These are phyloP conservation scores for Parotocinclus haroldoi DNA, from an alignment of 2,797 vertebrate species.

Conservation along the genomic window DNA sequence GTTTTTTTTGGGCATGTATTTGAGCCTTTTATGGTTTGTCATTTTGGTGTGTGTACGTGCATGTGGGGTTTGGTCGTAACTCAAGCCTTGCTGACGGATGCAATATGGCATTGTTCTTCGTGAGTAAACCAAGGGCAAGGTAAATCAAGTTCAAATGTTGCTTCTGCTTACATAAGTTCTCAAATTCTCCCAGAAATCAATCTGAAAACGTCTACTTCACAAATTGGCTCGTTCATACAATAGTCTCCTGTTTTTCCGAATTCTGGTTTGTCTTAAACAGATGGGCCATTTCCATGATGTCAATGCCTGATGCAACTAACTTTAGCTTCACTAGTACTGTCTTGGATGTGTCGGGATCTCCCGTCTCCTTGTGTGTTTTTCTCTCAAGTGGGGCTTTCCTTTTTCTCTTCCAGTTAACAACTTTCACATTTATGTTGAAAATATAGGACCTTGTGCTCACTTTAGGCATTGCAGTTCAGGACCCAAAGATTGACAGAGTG, in stretches of 20 bases:
- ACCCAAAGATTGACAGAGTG: neutral
- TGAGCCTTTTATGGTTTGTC: conserved; percentile 49
- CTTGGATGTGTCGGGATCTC: conserved; percentile 3
- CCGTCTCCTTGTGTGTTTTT: neutral
- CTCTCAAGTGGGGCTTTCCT: conserved; percentile 3
- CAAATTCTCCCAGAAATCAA: conserved; percentile 31
- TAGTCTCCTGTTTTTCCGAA: conserved; percentile 1
- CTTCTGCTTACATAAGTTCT: conserved; percentile 35
- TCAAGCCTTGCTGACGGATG: conserved; percentile 55
- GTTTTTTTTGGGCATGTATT: conserved; percentile 51
- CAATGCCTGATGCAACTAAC: conserved; percentile 2
- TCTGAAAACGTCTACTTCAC: conserved; percentile 34
- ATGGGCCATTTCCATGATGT: conserved; percentile 5
- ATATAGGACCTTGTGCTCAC: neutral
- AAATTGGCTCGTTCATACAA: conserved; percentile 20
- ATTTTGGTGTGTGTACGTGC: conserved; percentile 30
- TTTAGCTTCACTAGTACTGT: neutral
- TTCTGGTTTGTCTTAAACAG: conserved; percentile 3
- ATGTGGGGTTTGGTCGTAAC: conserved; percentile 51
- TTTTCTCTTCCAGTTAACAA: neutral
- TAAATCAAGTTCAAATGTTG: conserved; percentile 46
- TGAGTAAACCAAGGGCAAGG: conserved; percentile 42
- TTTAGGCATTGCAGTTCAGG: neutral
- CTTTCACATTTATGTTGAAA: neutral
- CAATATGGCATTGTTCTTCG: conserved; percentile 48